Percentiles rank a stretch among this genome's conserved stretches.
These are phyloP conservation scores for Neotoxoptera formosana DNA, from an alignment of 1,140 invertebrate species.

Conservation along the genomic window DNA sequence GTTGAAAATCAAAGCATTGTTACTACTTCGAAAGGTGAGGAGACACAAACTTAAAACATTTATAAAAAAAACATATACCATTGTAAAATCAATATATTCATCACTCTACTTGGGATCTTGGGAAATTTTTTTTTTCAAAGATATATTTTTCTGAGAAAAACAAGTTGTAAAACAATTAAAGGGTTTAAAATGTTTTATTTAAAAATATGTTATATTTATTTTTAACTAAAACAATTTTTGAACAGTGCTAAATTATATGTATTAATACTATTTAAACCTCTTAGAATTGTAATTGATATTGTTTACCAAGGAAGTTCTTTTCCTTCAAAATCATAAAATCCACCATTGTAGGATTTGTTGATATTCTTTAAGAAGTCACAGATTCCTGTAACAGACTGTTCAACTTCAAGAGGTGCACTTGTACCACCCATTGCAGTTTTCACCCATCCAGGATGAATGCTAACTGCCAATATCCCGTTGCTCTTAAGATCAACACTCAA, in stretches of 20 bases:
- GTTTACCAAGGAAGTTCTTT: conserved; percentile 76
- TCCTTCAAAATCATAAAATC: conserved; percentile 81
- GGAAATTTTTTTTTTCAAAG: neutral
- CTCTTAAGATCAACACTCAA: conserved; percentile 82
- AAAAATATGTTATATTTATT: neutral
- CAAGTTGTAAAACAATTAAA: neutral
- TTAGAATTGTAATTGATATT: neutral
- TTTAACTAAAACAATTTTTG: neutral
- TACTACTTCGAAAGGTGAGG: too few relatives aligned
- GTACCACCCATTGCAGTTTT: conserved; percentile 87
- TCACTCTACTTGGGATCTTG: too few relatives aligned
- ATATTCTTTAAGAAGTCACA: conserved; percentile 72
- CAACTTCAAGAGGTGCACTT: conserved; percentile 76
- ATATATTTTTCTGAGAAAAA: neutral
- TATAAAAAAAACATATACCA: too few relatives aligned
- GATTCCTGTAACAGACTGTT: conserved; percentile 72
- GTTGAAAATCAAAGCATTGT: too few relatives aligned
- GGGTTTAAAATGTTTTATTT: neutral
- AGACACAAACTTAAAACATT: too few relatives aligned
- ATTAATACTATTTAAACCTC: neutral
- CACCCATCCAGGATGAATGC: conserved; percentile 90
- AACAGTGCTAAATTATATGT: neutral
- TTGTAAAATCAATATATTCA: too few relatives aligned
- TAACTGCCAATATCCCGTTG: conserved; percentile 76
- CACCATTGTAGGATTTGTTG: conserved; percentile 73